Evolutionary conservation across 2,888 invertebrate genomes (phyloP).

Genomic region (Buathra laborator): DNA sequence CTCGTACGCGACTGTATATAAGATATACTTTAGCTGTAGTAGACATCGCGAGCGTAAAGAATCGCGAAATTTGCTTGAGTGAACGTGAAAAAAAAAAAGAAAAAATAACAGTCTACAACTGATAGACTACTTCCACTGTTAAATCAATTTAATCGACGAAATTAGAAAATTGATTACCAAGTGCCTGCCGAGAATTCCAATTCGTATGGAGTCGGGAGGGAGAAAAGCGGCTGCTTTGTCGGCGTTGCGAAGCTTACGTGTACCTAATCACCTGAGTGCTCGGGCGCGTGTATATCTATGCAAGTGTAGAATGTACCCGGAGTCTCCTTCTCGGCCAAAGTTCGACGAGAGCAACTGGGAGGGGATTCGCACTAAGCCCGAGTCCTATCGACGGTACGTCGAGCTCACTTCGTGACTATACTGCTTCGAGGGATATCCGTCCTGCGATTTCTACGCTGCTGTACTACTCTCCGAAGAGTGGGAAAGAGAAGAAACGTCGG

Average conservation of each 20-base stretch:
- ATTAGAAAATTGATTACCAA: constrained; percentile 20
- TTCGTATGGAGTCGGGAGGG: neutral
- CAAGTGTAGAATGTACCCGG: neutral
- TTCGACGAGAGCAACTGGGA: constrained; percentile 49
- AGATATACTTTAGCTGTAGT: neutral
- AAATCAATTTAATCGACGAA: constrained; percentile 4
- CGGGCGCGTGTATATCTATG: constrained; percentile 16
- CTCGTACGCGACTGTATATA: neutral
- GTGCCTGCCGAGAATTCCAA: constrained; percentile 10
- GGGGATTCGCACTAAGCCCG: constrained; percentile 31
- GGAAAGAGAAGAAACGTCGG: constrained; percentile 7
- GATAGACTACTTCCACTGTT: neutral
- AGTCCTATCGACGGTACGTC: constrained; percentile 33
- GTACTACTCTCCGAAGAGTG: constrained; percentile 20
- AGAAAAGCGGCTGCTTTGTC: constrained; percentile 46
- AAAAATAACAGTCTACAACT: neutral
- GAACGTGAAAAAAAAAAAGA: neutral
- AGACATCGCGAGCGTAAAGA: neutral
- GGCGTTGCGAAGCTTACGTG: constrained; percentile 55
- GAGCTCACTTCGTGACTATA: constrained; percentile 30
- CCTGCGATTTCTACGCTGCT: constrained; percentile 25
- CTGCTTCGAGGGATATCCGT: constrained; percentile 26
- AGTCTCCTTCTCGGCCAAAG: constrained; percentile 36
- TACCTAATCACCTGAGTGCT: constrained; percentile 71
- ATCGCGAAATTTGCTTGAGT: neutral